phyloP scores from a whole-genome alignment of 2,113 vertebrate genomes.

The Ceyx cyanopectus region DNA sequence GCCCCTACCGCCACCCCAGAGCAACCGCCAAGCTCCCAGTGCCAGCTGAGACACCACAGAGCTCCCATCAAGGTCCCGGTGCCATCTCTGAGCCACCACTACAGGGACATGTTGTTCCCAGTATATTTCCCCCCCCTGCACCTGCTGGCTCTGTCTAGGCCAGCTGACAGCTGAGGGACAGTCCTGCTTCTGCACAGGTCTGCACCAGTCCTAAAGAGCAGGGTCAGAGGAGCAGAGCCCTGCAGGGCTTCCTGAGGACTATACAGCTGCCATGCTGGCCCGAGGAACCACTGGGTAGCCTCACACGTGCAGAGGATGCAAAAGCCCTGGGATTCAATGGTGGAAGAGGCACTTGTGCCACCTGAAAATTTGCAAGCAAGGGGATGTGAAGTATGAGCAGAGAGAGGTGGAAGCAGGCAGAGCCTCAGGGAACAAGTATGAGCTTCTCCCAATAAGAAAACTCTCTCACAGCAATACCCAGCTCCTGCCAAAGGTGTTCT shows the following conservation, averaged over 20 bases:
- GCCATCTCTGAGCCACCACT: too few relatives aligned
- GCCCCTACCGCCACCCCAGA: not conserved
- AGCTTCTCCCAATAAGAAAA: not conserved
- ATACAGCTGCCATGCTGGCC: not conserved
- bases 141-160: not conserved
- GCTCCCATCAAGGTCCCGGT: not conserved
- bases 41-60: not conserved
- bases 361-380: not conserved
- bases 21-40: too few relatives aligned
- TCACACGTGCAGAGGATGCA: not conserved
- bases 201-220: not conserved
- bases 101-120: rapidly evolving
- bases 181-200: not conserved
- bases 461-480: not conserved
- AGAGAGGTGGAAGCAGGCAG: not conserved
- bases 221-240: not conserved
- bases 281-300: rapidly evolving
- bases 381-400: not conserved
- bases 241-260: not conserved
- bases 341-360: not conserved
- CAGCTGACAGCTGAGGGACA: not conserved
- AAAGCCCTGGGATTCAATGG: not conserved
- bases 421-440: not conserved
- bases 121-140: rapidly evolving
- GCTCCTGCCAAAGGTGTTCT: not conserved